These are phyloP conservation scores for Cyprinodon diabolis DNA, from an alignment of 2,797 vertebrate genomes.

Conservation along the genomic window DNA sequence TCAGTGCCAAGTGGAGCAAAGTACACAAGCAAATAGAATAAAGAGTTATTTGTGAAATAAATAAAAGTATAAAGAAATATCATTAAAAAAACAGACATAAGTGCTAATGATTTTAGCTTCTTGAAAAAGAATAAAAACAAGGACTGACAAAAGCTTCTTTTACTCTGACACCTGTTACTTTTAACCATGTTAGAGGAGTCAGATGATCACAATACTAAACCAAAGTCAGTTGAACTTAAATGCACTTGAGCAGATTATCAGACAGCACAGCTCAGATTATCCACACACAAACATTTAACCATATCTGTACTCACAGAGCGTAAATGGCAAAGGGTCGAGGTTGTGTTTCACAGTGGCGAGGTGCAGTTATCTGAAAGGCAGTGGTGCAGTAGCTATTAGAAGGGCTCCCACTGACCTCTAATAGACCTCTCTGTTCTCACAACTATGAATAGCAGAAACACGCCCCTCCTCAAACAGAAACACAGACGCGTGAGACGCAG, in stretches of 20 bases:
- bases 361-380: slow-evolving; percentile 43
- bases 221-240: neutral
- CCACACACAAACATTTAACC: neutral
- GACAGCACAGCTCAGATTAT: neutral
- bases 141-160: neutral
- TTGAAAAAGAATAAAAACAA: neutral
- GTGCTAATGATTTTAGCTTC: neutral
- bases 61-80: neutral
- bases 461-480: slow-evolving; percentile 69
- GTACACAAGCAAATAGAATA: neutral
- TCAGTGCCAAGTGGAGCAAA: slow-evolving; percentile 49
- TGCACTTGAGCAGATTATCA: neutral
- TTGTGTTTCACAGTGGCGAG: slow-evolving; percentile 22
- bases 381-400: slow-evolving; percentile 61
- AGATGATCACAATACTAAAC: neutral
- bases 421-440: slow-evolving; percentile 69
- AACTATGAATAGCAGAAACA: slow-evolving; percentile 81
- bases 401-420: slow-evolving; percentile 68
- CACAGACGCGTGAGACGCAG: slow-evolving; percentile 46
- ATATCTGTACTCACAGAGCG: slow-evolving; percentile 62
- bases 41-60: neutral
- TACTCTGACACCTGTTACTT: slow-evolving; percentile 11
- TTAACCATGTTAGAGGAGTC: neutral
- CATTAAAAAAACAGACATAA: neutral
- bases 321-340: slow-evolving; percentile 20